Evolutionary conservation across 2,113 vertebrate genomes (phyloP), one percentile per base, ranked within the genome.

Genomic region (Brachyhypopomus occidentalis): DNA sequence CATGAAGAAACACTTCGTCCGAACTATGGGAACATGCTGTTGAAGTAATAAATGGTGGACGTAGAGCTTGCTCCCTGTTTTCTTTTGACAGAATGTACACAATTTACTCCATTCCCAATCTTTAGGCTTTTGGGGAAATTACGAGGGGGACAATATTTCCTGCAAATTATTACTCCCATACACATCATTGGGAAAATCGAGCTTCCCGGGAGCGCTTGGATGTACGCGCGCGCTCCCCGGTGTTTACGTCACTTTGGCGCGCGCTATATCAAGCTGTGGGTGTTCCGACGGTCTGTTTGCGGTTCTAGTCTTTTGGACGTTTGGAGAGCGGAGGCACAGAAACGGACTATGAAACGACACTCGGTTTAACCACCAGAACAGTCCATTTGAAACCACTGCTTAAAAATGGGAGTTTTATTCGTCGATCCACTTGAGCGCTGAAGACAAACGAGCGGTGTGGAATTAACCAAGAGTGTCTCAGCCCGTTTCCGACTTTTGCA

Each of bases 201-300:
- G 45, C 45, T 52, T 11, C 12, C 8, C 9, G 8, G 2, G 64
- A 38, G 20, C 27, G 11, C 56, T 72, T 38, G 27, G 17, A 36
- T 38, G 63, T 69, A 36, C 79, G 79, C 73, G 79, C 79, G 60
- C 70, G 70, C 72, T 5, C 78, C 23, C 75, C 8, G 52, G 22
- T 4, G 63, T n/a, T 36, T 55, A 84, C 87, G 87, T 88, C 87
- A 86, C 70, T 58, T 74, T 85, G 81, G 70, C 23, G 73, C 81
- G 84, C 73, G 58, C 72, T 88, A 84, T 86, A 85, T 84, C 12
- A 77, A 75, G 81, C 80, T 55, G 63, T 23, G 60, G 73, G 67
- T 48, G 79, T 22, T 77, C 11, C 17, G 5, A 20, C 16, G 58
- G 19, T 27, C 16, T 22, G 36, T 52, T 38, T 77, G 73, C 74